Evolutionary conservation across 1,140 invertebrate species (phyloP), one percentile per base, ranked within the genome.

Genomic region (Paraescarpia echinospica): DNA sequence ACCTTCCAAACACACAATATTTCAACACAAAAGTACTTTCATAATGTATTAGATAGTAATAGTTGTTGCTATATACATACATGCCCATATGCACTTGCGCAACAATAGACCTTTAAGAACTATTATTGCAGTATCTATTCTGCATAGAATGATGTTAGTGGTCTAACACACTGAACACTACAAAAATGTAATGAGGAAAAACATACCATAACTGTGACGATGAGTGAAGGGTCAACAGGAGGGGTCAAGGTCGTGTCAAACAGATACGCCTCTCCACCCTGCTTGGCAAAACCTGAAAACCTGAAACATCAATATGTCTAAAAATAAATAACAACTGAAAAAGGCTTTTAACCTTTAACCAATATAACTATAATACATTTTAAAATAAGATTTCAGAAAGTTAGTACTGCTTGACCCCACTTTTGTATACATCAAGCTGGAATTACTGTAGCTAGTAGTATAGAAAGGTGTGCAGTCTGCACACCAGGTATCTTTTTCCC

Each of bases 231-330:
- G 35, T 98, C 98, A 9, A 97, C 97, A 33, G 98, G 97, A 94
- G 96, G 96, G 31, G 97, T 96, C 95, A 97, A 97, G 35, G 97
- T 96, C 51, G 97, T 97, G 48, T 98, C 98, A 93, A 99, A 97
- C 93, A 99, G 97, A 96, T 98, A 99, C 93, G 98, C 98, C 95
- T 99, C 98, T 92, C 98, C 98, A 35, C 98, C 98, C 90, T 98
- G 97, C 96, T 99, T 99, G 18, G 98, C 98, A 96, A 99, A 98
- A 34, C 97, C 97, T 33, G 98, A 98, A 97, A 99, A 99, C 96
- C 98, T 97, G 94, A 31, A 77, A 77, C 9, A 77, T 77, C 22
- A 77, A 77, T 77, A 77, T 41, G 88, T 51, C 33, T 91, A 90
- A 6, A 59, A 89, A 77, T 35, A 92, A 92, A 41, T 91, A 91